phyloP scores from a whole-genome alignment of 2,797 vertebrate genomes.

The Menidia menidia region DNA sequence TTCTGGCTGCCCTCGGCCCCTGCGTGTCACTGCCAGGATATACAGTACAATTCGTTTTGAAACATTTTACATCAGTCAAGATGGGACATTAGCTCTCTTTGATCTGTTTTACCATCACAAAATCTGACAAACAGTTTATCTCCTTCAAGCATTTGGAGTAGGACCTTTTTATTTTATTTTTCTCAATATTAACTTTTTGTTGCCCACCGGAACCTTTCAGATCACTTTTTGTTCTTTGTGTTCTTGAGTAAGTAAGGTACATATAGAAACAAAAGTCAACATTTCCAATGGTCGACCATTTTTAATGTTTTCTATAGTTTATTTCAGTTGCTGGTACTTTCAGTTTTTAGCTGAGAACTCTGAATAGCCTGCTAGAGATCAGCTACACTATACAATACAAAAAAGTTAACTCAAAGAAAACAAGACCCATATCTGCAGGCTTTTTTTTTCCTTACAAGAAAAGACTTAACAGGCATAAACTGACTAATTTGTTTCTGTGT shows the following conservation, averaged over 20 bases:
- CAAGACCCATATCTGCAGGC: not conserved
- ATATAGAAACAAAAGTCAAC: not conserved
- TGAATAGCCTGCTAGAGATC: too few species aligned
- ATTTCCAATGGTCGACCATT: not conserved
- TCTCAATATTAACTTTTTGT: constrained; percentile 37
- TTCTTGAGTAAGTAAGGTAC: not conserved
- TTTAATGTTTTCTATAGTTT: not conserved
- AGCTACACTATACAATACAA: not conserved
- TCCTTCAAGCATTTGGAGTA: constrained; percentile 19
- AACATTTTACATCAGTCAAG: constrained; percentile 51
- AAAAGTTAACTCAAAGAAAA: not conserved
- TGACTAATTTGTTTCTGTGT: constrained; percentile 13
- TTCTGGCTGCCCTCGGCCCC: constrained; percentile 33
- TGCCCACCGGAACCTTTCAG: constrained; percentile 6
- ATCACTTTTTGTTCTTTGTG: not conserved
- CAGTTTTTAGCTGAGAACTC: too few species aligned
- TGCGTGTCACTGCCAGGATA: constrained; percentile 45
- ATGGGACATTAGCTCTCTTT: constrained; percentile 57
- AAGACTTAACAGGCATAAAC: constrained; percentile 8
- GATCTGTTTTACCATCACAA: constrained; percentile 39
- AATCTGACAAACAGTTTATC: constrained; percentile 42
- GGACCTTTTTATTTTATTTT: constrained; percentile 17
- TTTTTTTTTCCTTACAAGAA: constrained; percentile 15
- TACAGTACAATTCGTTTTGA: constrained; percentile 30
- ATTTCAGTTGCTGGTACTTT: too few species aligned